Conservation (phyloP, 2,113 vertebrate species). For the Daubentonia madagascariensis region DNA sequence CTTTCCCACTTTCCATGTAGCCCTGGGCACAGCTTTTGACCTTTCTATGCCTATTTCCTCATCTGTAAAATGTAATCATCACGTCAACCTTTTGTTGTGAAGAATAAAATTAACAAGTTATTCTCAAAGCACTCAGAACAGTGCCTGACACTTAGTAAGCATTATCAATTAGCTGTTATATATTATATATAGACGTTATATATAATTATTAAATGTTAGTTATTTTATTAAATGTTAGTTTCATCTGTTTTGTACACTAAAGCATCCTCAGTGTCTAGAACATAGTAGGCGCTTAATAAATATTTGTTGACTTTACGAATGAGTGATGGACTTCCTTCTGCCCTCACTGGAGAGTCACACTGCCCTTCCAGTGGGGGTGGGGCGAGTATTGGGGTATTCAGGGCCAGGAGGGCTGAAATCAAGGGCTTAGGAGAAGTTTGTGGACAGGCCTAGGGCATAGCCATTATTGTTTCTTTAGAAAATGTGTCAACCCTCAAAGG, state of each 20-base stretch:
- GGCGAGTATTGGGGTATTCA: not conserved
- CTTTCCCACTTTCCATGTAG: not conserved
- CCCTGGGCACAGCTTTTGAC: not conserved
- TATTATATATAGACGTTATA: not conserved
- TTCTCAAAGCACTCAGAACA: not conserved
- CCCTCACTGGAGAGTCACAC: not conserved
- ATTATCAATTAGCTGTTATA: not conserved
- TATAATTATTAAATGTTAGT: not conserved
- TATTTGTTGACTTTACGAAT: not conserved
- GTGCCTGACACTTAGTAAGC: not conserved
- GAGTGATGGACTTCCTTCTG: not conserved
- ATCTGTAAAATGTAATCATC: not conserved
- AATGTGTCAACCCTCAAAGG: not conserved
- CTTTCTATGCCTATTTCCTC: not conserved
- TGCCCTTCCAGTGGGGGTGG: not conserved
- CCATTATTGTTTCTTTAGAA: not conserved
- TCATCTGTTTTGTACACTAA: constrained; percentile 6
- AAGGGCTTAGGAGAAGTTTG: not conserved
- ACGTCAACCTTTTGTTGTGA: constrained; percentile 4
- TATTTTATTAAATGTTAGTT: not conserved
- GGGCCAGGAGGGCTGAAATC: not conserved
- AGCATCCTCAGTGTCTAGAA: not conserved
- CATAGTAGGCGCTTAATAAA: not conserved
- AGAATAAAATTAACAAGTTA: not conserved
- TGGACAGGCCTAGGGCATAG: not conserved